Conservation (phyloP, 2,888 invertebrate species). For the Masnerella sp. region DNA sequence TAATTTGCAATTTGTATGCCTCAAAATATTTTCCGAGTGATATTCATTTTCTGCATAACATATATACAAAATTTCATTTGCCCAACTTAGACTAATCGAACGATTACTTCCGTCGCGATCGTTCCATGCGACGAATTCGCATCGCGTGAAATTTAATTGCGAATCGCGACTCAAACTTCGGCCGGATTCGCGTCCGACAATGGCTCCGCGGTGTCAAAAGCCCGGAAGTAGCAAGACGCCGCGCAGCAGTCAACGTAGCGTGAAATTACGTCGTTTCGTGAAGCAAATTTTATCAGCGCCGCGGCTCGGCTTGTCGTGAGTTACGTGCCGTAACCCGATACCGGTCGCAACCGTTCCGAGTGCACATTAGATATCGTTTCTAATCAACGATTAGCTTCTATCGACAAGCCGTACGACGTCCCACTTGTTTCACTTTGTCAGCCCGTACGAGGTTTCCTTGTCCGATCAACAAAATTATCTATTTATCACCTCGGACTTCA, state of each 20-base stretch:
- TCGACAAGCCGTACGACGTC: slow-evolving; percentile 25
- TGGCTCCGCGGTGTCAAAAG: slow-evolving; percentile 46
- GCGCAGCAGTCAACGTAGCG: slow-evolving; percentile 58
- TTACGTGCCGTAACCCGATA: slow-evolving; percentile 28
- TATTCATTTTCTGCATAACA: too few species aligned
- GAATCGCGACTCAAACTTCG: slow-evolving; percentile 63
- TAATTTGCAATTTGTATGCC: too few species aligned
- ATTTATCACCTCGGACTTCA: slow-evolving; percentile 8
- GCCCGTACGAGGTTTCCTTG: slow-evolving; percentile 7
- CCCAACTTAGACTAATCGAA: too few species aligned
- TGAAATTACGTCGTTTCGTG: slow-evolving; percentile 72
- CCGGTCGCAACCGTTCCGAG: slow-evolving; percentile 7
- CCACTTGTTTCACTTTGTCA: slow-evolving; percentile 18
- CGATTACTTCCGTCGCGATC: too few species aligned
- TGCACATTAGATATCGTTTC: slow-evolving; percentile 13
- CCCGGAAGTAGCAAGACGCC: slow-evolving; percentile 36
- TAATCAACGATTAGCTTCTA: slow-evolving; percentile 31
- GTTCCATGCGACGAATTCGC: slow-evolving; percentile 56
- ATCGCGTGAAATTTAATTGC: slow-evolving; percentile 68
- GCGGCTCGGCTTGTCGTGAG: slow-evolving; percentile 19
- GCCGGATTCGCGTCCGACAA: slow-evolving; percentile 48
- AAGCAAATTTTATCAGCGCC: slow-evolving; percentile 47
- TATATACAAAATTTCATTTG: too few species aligned
- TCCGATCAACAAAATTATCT: background rate
- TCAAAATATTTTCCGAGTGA: too few species aligned